Base-by-base conservation (phyloP, 2,797 vertebrate species). In the Astyanax mexicanus region DNA sequence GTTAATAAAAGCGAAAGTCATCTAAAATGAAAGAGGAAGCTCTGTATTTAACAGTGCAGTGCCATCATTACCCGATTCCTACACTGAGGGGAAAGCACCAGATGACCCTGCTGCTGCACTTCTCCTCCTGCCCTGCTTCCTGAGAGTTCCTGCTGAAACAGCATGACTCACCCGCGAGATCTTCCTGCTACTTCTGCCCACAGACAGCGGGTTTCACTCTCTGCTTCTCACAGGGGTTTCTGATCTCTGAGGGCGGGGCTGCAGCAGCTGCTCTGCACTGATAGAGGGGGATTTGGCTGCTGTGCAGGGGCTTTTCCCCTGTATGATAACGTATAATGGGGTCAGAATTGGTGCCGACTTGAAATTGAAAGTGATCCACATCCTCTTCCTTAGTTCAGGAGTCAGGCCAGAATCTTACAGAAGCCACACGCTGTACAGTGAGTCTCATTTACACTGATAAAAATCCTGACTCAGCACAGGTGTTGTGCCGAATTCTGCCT, bases 71-170 rank as follows among this genome's bases (percentile, higher is more conserved):
- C 17, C 60, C 25, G 37, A n/a, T n/a, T n/a, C n/a, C n/a, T n/a
- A n/a, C n/a, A n/a, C n/a, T n/a, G n/a, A n/a, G 42, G 21, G n/a
- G 45, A 70, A 21, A 21, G 15, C 19, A 40, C 38, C 1, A 12
- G 19, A 19, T 47, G 29, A 65, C 9, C 51, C 25, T 32, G 4
- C 54, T 11, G 6, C 2, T n/a, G 52, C 60, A 37, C 29, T 37
- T n/a, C 25, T 27, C 17, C 57, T 55, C 21, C 57, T 64, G 3
- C n/a, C 37, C 44, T 32, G 62, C 76, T 54, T 76, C 38, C 65
- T 73, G 65, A 75, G 19, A 52, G 40, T 55, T 49, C 51, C 40
- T 67, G 25, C 27, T 62, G 35, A 75, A 74, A 71, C 62, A 47
- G 52, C 66, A 47, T 49, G 62, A 69, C 69, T 78, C 60, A 40